Evolutionary conservation across 2,113 vertebrate species (phyloP).

Genomic region (Tyto alba): DNA sequence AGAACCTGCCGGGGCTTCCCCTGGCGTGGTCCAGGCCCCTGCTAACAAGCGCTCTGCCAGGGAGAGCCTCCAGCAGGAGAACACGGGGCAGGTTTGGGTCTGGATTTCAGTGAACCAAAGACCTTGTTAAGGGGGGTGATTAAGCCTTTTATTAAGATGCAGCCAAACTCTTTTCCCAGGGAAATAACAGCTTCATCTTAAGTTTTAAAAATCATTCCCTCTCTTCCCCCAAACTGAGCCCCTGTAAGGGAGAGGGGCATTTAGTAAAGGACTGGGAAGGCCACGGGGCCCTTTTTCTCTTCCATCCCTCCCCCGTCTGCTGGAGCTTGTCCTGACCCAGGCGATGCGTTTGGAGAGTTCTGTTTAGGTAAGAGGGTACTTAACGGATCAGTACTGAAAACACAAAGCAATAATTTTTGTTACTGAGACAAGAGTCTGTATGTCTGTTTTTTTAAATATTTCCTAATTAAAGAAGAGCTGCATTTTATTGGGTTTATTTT

Average conservation of each 20-base stretch:
- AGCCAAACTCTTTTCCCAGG: slow-evolving; percentile 68
- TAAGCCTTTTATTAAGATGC: slow-evolving; percentile 68
- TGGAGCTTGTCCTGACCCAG: slow-evolving; percentile 25
- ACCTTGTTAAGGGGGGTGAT: slow-evolving; percentile 54
- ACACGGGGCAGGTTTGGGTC: slow-evolving; percentile 50
- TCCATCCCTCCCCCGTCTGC: neutral
- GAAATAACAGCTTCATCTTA: slow-evolving; percentile 70
- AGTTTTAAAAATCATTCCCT: slow-evolving; percentile 60
- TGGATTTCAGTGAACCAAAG: slow-evolving; percentile 59
- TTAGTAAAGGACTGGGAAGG: slow-evolving; percentile 33
- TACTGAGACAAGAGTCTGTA: slow-evolving; percentile 80
- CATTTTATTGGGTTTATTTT: slow-evolving; percentile 80
- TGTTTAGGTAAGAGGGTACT: slow-evolving; percentile 70
- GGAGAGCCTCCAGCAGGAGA: neutral
- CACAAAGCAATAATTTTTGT: slow-evolving; percentile 88
- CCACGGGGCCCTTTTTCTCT: neutral
- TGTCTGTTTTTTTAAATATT: slow-evolving; percentile 73
- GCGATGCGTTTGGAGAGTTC: slow-evolving; percentile 75
- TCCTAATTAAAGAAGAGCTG: slow-evolving; percentile 80
- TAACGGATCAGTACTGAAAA: slow-evolving; percentile 76
- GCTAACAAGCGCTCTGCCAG: neutral
- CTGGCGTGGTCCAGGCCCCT: neutral
- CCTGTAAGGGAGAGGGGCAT: slow-evolving; percentile 13
- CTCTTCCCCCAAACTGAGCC: slow-evolving; percentile 47
- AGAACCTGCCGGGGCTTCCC: slow-evolving; percentile 26